Evolutionary conservation across 2,797 vertebrate species (phyloP).

Genomic region (Fistularia tabacaria): DNA sequence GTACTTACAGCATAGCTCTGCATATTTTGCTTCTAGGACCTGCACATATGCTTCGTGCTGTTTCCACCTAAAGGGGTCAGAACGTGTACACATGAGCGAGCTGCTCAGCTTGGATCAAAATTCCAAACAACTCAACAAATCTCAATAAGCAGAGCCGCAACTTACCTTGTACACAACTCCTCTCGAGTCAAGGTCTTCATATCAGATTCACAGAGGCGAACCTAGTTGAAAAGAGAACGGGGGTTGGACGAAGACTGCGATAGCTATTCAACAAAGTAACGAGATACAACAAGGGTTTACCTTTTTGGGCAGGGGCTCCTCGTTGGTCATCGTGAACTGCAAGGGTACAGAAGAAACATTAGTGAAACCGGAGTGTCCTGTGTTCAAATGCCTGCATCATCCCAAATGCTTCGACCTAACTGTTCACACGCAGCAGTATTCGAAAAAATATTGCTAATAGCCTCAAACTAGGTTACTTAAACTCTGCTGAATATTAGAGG

Average conservation of each 20-base stretch:
- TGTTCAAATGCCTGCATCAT: conserved; percentile 29
- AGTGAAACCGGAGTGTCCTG: conserved; percentile 12
- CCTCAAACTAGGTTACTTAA: no score
- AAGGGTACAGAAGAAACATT: conserved; percentile 27
- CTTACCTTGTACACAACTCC: conserved; percentile 91
- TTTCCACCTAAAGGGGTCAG: conserved; percentile 86
- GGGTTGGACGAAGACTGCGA: conserved; percentile 5
- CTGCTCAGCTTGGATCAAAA: not conserved
- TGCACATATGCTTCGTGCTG: conserved; percentile 96
- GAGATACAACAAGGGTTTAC: conserved; percentile 60
- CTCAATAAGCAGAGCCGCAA: not conserved
- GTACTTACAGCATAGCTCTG: conserved; percentile 95
- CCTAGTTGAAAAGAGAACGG: conserved; percentile 69
- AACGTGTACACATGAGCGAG: conserved; percentile 11
- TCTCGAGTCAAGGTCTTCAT: conserved; percentile 97
- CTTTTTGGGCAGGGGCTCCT: conserved; percentile 99
- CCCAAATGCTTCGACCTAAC: not conserved
- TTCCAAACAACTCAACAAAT: no score
- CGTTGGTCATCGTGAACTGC: conserved; percentile 96
- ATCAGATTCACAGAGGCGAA: conserved; percentile 97
- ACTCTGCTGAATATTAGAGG: no score
- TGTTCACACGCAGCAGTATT: not conserved
- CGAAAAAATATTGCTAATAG: no score
- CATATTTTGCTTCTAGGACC: conserved; percentile 96
- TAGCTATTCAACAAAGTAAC: not conserved